phyloP scores from a whole-genome alignment of 2,888 invertebrate species.

The Hemistola chrysoprasaria region DNA sequence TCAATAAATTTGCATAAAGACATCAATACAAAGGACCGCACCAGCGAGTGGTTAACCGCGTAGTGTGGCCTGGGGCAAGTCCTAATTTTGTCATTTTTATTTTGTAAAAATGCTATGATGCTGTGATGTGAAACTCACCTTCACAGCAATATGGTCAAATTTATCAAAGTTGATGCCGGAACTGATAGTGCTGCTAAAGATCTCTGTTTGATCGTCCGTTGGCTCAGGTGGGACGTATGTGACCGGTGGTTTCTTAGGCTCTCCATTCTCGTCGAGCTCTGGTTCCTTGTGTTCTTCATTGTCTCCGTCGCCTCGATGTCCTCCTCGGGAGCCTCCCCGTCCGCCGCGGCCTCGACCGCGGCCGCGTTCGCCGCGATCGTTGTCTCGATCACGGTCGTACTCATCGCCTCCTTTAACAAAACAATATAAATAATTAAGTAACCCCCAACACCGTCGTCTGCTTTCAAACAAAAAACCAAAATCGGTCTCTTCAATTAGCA shows the following conservation, averaged over 20 bases:
- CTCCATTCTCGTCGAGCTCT: conserved; percentile 53
- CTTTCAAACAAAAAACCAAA: no score
- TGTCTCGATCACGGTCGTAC: conserved; percentile 33
- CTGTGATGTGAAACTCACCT: conserved; percentile 77
- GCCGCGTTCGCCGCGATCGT: conserved; percentile 44
- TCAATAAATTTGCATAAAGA: background rate
- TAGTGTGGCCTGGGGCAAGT: no score
- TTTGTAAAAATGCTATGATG: no score
- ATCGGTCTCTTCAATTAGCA: no score
- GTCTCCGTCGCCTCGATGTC: conserved; percentile 35
- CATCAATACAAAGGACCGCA: no score
- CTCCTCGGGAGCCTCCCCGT: conserved; percentile 43
- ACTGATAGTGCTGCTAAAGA: conserved; percentile 86
- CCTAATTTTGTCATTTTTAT: no score
- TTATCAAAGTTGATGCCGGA: conserved; percentile 96
- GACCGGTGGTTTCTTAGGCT: conserved; percentile 69
- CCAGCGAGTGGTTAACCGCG: no score
- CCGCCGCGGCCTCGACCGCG: conserved; percentile 46
- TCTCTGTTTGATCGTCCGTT: conserved; percentile 85
- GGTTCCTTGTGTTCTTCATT: conserved; percentile 34
- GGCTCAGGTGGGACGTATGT: conserved; percentile 89
- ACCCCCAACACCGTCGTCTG: no score
- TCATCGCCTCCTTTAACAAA: conserved; percentile 25
- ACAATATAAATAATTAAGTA: background rate
- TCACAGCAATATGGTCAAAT: conserved; percentile 93